These are phyloP conservation scores for Drosophila auraria DNA, from an alignment of 1,140 invertebrate species.

Conservation along the genomic window DNA sequence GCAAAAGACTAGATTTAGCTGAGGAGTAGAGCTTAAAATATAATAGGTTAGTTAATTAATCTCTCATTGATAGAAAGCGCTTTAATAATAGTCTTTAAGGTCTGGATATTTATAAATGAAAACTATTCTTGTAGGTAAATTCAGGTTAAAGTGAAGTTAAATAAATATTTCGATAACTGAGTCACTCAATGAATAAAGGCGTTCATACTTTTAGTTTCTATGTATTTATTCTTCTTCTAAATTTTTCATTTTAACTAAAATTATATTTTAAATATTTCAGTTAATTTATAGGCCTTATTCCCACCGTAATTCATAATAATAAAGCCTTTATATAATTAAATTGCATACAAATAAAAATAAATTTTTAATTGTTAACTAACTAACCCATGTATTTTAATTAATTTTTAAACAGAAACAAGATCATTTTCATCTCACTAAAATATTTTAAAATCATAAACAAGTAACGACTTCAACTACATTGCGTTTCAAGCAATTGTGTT, in stretches of 20 bases:
- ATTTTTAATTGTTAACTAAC: background rate
- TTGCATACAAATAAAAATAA: too few species aligned
- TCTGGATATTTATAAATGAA: background rate
- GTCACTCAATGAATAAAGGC: background rate
- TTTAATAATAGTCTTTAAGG: background rate
- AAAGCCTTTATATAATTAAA: too few species aligned
- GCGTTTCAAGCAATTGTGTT: background rate
- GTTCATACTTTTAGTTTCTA: too few species aligned
- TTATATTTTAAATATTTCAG: background rate
- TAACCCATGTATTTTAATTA: too few species aligned
- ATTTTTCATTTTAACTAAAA: background rate
- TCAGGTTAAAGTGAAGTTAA: background rate
- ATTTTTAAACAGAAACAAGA: background rate
- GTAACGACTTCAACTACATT: background rate
- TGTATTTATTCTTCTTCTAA: background rate
- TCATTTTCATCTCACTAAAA: background rate
- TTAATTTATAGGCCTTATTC: background rate
- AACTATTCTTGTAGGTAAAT: background rate
- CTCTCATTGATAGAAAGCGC: background rate
- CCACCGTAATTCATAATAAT: background rate
- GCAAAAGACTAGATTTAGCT: background rate
- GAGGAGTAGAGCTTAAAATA: background rate
- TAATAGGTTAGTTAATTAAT: background rate
- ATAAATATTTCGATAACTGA: background rate
- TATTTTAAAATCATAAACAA: background rate